Evolutionary conservation across 2,113 vertebrate species (phyloP).

Genomic region (Gasterosteus nipponicus): DNA sequence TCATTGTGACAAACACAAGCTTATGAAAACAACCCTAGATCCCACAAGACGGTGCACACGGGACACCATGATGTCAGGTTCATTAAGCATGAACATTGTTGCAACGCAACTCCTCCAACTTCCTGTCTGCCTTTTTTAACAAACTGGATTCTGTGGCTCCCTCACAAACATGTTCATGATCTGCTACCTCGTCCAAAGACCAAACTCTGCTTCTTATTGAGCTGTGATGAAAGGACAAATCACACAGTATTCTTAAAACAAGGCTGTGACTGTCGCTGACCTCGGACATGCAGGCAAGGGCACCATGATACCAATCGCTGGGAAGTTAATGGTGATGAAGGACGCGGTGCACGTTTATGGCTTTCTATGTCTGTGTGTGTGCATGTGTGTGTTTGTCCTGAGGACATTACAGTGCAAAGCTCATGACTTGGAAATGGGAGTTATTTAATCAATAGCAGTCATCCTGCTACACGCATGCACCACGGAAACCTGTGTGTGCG

Average conservation of each 20-base stretch:
- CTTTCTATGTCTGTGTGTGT: neutral
- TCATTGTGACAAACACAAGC: neutral
- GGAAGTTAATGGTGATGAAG: constrained; percentile 65
- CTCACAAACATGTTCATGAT: constrained; percentile 11
- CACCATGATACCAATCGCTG: constrained; percentile 11
- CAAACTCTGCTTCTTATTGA: constrained; percentile 62
- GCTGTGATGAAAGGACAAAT: constrained; percentile 57
- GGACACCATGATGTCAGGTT: neutral
- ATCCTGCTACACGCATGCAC: neutral
- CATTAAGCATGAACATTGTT: neutral
- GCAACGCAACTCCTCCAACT: neutral
- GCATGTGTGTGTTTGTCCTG: constrained; percentile 9
- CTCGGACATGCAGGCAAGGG: constrained; percentile 55
- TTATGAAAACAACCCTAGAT: neutral
- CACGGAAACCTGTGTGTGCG: too few relatives aligned
- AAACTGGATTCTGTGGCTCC: neutral
- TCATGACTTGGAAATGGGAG: constrained; percentile 12
- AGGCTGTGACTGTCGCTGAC: constrained; percentile 51
- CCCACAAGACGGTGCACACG: neutral
- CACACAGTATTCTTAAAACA: constrained; percentile 24
- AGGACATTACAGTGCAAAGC: neutral
- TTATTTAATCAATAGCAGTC: constrained; percentile 12
- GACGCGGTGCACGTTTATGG: constrained; percentile 35
- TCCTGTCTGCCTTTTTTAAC: neutral
- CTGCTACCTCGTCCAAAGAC: constrained; percentile 23